A percentile compares a stretch with the other conserved stretches of the same genome.
phyloP scores from a whole-genome alignment of 2,888 invertebrate species.

The Eulithis prunata region DNA sequence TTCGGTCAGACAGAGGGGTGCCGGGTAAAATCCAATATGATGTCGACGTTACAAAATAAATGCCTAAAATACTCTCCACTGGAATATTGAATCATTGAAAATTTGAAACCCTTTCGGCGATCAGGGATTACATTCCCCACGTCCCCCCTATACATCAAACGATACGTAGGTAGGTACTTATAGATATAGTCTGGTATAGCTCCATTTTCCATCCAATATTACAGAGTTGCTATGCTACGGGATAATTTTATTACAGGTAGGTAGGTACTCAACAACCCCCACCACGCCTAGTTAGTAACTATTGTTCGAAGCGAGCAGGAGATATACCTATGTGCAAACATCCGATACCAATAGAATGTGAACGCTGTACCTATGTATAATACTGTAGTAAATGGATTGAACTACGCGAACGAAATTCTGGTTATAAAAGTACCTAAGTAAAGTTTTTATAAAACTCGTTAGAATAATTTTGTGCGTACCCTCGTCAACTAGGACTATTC shows the following conservation, averaged over 20 bases:
- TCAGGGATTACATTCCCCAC: constrained; percentile 36
- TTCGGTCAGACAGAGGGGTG: constrained; percentile 13
- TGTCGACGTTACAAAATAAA: constrained; percentile 36
- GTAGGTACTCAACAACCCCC: constrained; percentile 15
- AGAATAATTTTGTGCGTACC: too few species aligned
- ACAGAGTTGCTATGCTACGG: constrained; percentile 31
- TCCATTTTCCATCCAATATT: constrained; percentile 29
- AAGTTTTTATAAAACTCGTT: too few species aligned
- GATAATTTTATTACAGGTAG: constrained; percentile 33
- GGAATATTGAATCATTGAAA: constrained; percentile 43
- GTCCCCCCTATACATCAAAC: constrained; percentile 36
- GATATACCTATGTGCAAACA: constrained; percentile 27
- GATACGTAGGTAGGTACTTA: constrained; percentile 6
- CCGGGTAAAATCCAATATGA: constrained; percentile 33
- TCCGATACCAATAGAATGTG: constrained; percentile 20
- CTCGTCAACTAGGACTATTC: neutral
- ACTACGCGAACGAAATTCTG: neutral
- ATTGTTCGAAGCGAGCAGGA: constrained; percentile 26
- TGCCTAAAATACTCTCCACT: constrained; percentile 38
- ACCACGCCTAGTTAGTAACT: constrained; percentile 26
- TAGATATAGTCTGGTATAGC: constrained; percentile 20
- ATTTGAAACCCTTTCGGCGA: constrained; percentile 38
- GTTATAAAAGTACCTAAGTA: too few species aligned
- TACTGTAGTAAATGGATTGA: neutral
- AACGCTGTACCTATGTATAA: neutral